Evolutionary conservation across 2,113 vertebrate species (phyloP).

Genomic region (Pandion haliaetus): DNA sequence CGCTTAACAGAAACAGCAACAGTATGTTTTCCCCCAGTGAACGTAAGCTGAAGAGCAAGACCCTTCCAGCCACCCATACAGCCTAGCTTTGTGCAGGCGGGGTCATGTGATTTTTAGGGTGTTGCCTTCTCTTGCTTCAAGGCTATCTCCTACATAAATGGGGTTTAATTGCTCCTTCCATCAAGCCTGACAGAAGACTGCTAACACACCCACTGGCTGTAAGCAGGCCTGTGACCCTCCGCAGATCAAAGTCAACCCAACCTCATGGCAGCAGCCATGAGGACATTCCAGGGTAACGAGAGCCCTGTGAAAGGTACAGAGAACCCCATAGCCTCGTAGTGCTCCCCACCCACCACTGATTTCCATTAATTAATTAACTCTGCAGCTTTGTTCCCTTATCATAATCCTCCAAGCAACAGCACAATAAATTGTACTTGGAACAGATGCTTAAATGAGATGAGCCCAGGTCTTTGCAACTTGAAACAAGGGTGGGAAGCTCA

Average conservation of each 20-base stretch:
- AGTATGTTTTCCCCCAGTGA: neutral
- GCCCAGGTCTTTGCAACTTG: conserved; percentile 6
- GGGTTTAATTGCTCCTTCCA: neutral
- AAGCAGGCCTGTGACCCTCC: neutral
- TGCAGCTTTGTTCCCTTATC: conserved; percentile 57
- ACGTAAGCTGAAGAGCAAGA: neutral
- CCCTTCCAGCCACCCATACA: neutral
- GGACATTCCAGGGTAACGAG: conserved; percentile 21
- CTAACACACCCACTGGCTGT: neutral
- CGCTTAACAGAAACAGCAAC: neutral
- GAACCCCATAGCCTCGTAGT: neutral
- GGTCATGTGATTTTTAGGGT: neutral
- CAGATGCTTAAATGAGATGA: conserved; percentile 13
- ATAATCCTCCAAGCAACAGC: conserved; percentile 27
- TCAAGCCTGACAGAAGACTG: neutral
- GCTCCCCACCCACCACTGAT: conserved; percentile 19
- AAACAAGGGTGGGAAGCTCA: conserved; percentile 41
- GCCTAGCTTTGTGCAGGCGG: neutral
- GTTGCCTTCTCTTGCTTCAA: neutral
- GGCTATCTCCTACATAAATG: neutral
- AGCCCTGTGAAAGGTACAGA: neutral
- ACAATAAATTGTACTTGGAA: conserved; percentile 12
- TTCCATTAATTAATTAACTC: conserved; percentile 60
- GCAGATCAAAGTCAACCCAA: conserved; percentile 35
- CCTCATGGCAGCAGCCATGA: neutral